Percentiles rank a stretch among this genome's conserved stretches.
Conservation (phyloP, 2,113 vertebrate species). For the Stictonetta naevosa region DNA sequence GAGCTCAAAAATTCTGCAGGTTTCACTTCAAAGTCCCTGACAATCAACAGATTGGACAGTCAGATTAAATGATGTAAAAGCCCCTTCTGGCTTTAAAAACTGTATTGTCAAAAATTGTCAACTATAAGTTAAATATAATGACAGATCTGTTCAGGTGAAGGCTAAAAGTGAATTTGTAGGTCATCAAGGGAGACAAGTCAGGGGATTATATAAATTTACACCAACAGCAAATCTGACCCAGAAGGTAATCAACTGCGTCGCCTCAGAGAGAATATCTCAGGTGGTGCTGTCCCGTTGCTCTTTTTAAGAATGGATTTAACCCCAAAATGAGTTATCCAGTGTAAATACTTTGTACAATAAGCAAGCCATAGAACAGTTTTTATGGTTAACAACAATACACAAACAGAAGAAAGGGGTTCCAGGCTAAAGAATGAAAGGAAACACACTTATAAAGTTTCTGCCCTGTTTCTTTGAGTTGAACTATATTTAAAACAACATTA, state of each 20-base stretch:
- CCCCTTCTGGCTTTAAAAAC: not conserved
- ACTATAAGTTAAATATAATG: not conserved
- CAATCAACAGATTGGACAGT: not conserved
- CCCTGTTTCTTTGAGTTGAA: not conserved
- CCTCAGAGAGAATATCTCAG: not conserved
- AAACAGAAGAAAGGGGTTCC: not conserved
- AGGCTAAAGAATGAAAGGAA: constrained; percentile 13
- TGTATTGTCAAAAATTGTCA: not conserved
- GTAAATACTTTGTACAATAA: not conserved
- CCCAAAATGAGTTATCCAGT: not conserved
- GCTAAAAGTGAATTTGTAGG: not conserved
- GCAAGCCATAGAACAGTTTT: not conserved
- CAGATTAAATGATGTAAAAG: not conserved
- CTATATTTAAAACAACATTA: constrained; percentile 3
- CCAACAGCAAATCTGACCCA: not conserved
- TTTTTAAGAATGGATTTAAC: not conserved
- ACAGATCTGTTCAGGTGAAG: not conserved
- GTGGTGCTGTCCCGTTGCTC: not conserved
- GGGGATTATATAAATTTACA: not conserved
- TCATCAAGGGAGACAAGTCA: not conserved
- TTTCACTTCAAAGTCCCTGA: not conserved
- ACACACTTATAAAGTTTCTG: not conserved
- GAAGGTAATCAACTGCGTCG: not conserved
- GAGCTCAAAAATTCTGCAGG: not conserved
- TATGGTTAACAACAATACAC: not conserved